Evolutionary conservation across 2,113 vertebrate genomes (phyloP).

Genomic region (Lepidothrix coronata): DNA sequence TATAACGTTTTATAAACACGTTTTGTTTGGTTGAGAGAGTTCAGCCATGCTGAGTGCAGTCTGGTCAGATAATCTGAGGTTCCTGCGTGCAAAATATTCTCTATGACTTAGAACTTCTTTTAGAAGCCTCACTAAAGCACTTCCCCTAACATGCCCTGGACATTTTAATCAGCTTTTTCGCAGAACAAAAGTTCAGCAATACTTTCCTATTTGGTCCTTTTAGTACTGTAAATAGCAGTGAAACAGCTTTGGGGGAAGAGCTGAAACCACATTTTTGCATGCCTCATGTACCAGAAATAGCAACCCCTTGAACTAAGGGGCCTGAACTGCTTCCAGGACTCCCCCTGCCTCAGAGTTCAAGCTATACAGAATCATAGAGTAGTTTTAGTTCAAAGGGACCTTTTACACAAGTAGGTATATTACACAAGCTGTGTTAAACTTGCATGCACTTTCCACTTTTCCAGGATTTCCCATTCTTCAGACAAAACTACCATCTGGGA

Average conservation of each 20-base stretch:
- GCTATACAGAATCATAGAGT: not conserved
- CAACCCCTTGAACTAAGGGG: not conserved
- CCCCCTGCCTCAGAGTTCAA: not conserved
- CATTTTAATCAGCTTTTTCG: not conserved
- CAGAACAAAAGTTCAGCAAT: not conserved
- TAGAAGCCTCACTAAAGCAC: not conserved
- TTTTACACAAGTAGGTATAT: not conserved
- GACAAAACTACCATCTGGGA: constrained; percentile 2
- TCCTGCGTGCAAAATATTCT: not conserved
- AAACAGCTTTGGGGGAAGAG: not conserved
- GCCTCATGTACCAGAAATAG: not conserved
- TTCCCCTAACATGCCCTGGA: not conserved
- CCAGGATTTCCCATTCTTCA: not conserved
- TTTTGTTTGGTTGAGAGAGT: not conserved
- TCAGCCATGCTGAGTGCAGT: not conserved
- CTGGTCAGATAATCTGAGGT: not conserved
- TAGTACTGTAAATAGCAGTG: not conserved
- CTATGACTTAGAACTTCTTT: not conserved
- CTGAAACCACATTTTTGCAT: not conserved
- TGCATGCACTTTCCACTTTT: not conserved
- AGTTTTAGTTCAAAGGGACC: not conserved
- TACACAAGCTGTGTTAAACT: not conserved
- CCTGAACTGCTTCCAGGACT: not conserved
- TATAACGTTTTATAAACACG: not conserved
- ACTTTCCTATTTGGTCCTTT: not conserved